Base-by-base conservation (phyloP, 2,797 vertebrate genomes). In the Malacoctenus gilli region DNA sequence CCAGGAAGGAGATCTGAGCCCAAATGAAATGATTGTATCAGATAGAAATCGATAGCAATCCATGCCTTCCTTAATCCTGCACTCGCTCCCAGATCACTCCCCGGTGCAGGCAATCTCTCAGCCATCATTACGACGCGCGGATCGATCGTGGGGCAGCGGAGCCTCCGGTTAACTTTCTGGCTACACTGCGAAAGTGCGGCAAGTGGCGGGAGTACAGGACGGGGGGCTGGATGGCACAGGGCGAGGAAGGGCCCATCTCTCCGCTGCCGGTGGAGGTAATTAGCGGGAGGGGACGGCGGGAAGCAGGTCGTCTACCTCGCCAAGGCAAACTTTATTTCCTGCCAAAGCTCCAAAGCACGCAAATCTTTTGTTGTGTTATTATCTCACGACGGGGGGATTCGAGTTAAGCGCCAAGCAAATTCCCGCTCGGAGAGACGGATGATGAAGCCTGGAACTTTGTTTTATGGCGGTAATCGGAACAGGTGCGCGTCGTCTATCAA, bases 21-120 rank as follows among this genome's bases (percentile, higher is more conserved):
- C 87, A 90, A 90, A 92, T 91, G 85, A 91, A 92, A 91, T 91
- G 91, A 93, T 92, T 90, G 89, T 91, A 92, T 92, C 91, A 89
- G 90, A 89, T 91, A 86, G 87, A 92, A 91, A 92, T 93, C 90
- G 21, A 91, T 92, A 86, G 77, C 87, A 89, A 90, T 91, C 89
- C 88, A 91, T 89, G 89, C 78, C 85, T 89, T 87, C 84, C 87
- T 87, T 91, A 91, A 92, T 92, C 90, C 86, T 65, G 82, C 85
- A 35, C 77, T 71, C 72, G 88, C 79, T 85, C 83, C 85, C 77
- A 80, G 90, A 91, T 92, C 87, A 87, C 75, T 83, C 71, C 70
- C 77, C 21, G 71, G 85, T 69, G 80, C 80, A 90, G 74, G 89
- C 89, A 90, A 92, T 92, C 88, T 91, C 79, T 87, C 89, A 89